Conservation (phyloP, 2,888 invertebrate species). For the Dryococelus australis region DNA sequence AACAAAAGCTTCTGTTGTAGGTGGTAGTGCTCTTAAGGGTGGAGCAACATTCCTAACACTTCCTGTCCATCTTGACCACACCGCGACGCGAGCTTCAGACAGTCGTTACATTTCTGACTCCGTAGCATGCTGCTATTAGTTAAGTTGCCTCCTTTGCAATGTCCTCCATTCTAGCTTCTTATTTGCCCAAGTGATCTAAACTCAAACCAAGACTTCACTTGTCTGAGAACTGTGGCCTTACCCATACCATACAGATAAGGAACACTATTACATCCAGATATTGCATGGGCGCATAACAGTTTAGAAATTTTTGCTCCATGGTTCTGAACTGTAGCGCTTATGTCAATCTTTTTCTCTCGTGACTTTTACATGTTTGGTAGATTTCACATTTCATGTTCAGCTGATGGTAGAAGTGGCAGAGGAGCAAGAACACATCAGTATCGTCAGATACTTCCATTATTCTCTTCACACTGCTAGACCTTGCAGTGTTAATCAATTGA, state of each 20-base stretch:
- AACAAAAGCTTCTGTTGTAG: slow-evolving; percentile 20
- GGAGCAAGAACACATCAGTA: slow-evolving; percentile 10
- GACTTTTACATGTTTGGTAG: background rate
- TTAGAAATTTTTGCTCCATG: background rate
- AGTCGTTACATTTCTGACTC: too few relatives aligned
- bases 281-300: background rate
- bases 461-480: slow-evolving; percentile 4
- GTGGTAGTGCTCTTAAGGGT: background rate
- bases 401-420: background rate
- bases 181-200: too few relatives aligned
- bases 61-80: slow-evolving; percentile 18
- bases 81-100: slow-evolving; percentile 19
- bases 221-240: too few relatives aligned
- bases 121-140: too few relatives aligned
- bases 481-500: background rate
- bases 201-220: too few relatives aligned
- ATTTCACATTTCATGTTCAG: background rate
- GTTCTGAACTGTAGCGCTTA: background rate
- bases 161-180: too few relatives aligned
- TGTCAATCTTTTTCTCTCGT: background rate
- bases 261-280: too few relatives aligned
- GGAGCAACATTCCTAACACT: background rate
- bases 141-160: too few relatives aligned
- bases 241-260: too few relatives aligned
- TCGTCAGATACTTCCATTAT: background rate